These are phyloP conservation scores for Chloroceryle amazona DNA, from an alignment of 2,797 vertebrate genomes.

Conservation along the genomic window DNA sequence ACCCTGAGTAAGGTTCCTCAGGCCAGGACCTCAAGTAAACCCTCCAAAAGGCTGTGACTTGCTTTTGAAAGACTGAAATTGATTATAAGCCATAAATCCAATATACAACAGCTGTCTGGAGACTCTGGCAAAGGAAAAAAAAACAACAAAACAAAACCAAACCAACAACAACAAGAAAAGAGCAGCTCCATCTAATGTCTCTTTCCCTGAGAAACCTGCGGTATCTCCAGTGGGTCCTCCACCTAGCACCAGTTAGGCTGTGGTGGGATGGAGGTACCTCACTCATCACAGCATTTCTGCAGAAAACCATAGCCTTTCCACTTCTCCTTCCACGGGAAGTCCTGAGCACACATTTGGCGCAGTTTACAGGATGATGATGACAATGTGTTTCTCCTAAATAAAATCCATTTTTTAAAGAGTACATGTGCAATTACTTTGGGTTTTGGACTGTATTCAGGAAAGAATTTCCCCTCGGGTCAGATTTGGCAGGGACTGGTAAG, in stretches of 20 bases:
- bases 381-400: conserved; percentile 76
- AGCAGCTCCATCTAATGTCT: background rate
- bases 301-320: background rate
- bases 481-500: conserved; percentile 69
- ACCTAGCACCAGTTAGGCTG: background rate
- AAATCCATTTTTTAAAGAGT: conserved; percentile 75
- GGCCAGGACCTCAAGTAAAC: background rate
- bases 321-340: background rate
- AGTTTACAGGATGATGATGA: conserved; percentile 66
- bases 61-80: background rate
- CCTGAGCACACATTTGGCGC: conserved; percentile 29
- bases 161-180: too few relatives aligned
- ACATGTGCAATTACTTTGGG: conserved; percentile 73
- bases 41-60: background rate
- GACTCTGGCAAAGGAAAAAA: background rate
- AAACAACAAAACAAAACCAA: too few relatives aligned
- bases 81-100: background rate
- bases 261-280: background rate
- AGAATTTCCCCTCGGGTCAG: conserved; percentile 68
- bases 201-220: background rate
- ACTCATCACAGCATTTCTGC: background rate
- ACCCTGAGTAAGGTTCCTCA: background rate
- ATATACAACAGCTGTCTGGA: background rate
- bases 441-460: conserved; percentile 69
- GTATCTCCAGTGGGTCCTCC: background rate